Base-by-base conservation (phyloP, 2,797 vertebrate species). In the Myotis daubentonii region DNA sequence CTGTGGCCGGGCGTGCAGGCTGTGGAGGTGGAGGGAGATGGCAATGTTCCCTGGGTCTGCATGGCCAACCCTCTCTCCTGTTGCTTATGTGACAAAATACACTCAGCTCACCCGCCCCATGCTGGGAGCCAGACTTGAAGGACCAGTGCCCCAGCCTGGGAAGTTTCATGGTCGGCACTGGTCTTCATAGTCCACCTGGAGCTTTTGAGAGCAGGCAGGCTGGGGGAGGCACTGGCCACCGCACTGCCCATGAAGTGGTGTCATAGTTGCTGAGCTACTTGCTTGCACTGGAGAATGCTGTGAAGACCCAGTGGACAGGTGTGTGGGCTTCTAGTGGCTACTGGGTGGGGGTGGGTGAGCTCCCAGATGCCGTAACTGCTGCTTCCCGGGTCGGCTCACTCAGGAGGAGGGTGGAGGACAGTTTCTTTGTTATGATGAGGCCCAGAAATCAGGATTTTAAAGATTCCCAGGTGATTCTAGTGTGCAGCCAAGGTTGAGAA, bases 301-400 rank as follows among this genome's bases (percentile, higher is more conserved):
- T 2, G 20, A 9, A n/a, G 82, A 17, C 81, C 47, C 8, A 0
- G 3, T 2, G 47, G 44, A 25, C 28, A 44, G 23, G 30, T 13
- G 15, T 41, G 44, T 11, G 22, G 62, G 47, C 70, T 60, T 28
- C 71, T 19, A 6, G 72, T 17, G 41, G 36, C 60, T 19, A 23
- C n/a, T 0, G 0, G 25, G 19, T 0, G 3, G 47, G 6, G n/a
- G 11, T 5, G 8, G 17, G 30, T 30, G 17, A 38, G 36, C 33
- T 36, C n/a, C 36, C 20, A 30, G 41, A 22, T 25, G 30, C 62
- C 20, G 19, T 8, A 7, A 22, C 36, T 76, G 28, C 60, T 7
- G 6, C 30, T 75, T 30, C 30, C 74, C 38, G 20, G 12, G 11
- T 62, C 72, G 8, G 65, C 51, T 87, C 33, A 19, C 16, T 8